phyloP scores from a whole-genome alignment of 2,888 invertebrate species.

The Liodrosophila aerea region DNA sequence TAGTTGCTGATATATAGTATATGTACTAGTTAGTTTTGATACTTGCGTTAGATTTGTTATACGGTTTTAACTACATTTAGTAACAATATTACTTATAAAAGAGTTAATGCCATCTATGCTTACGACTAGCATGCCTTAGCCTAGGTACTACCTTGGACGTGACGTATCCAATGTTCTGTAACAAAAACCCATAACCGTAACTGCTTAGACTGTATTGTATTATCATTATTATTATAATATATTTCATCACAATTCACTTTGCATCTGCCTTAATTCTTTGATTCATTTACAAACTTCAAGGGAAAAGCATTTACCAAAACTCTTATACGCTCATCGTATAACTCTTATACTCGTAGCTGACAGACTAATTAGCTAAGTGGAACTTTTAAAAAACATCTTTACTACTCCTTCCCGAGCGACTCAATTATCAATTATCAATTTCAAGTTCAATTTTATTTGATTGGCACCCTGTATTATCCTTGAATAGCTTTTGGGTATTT shows the following conservation, averaged over 20 bases:
- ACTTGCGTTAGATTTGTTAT: conserved; percentile 34
- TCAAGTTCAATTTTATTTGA: conserved; percentile 6
- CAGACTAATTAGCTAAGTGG: too few species aligned
- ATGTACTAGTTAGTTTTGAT: conserved; percentile 14
- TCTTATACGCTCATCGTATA: too few species aligned
- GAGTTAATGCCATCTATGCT: conserved; percentile 18
- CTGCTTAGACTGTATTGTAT: conserved; percentile 18
- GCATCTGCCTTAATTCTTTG: conserved; percentile 74
- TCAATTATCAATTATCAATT: conserved; percentile 1
- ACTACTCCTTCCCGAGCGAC: too few species aligned
- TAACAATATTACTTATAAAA: conserved; percentile 54
- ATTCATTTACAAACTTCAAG: conserved; percentile 48
- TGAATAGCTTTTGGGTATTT: conserved; percentile 19
- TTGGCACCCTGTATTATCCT: conserved; percentile 74
- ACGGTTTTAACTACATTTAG: conserved; percentile 59
- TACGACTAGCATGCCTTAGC: conserved; percentile 27
- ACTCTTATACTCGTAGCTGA: too few species aligned
- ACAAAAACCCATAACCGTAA: conserved; percentile 3
- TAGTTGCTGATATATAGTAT: conserved; percentile 47
- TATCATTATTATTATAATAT: conserved; percentile 32
- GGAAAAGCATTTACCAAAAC: too few species aligned
- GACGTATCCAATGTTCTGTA: conserved; percentile 1
- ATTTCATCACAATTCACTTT: conserved; percentile 82
- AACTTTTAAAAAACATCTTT: conserved; percentile 5
- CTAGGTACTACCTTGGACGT: conserved; percentile 10